Conservation (phyloP, 2,888 invertebrate species). For the Zelleria hepariella region DNA sequence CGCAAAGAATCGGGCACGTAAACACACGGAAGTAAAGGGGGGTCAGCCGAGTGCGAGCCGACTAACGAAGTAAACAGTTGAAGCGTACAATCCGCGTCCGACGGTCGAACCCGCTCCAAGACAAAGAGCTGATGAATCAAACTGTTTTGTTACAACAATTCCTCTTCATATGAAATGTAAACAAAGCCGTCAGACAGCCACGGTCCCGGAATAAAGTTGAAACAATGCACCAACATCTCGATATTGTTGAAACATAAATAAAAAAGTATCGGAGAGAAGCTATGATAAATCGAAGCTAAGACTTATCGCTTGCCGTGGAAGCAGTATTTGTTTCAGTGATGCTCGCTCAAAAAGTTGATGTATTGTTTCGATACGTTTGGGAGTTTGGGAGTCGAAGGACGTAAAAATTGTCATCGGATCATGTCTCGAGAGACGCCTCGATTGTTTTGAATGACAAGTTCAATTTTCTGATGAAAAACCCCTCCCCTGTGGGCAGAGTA, state of each 20-base stretch:
- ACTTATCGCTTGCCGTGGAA: not conserved
- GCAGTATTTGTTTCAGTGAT: not conserved
- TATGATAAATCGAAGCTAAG: not conserved
- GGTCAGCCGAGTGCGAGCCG: slow-evolving; percentile 33
- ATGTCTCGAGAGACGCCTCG: slow-evolving; percentile 18
- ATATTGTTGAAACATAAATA: not conserved
- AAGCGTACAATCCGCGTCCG: slow-evolving; percentile 49
- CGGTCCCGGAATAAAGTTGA: not conserved
- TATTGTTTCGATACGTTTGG: not conserved
- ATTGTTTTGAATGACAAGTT: slow-evolving; percentile 29
- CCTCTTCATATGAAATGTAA: slow-evolving; percentile 32
- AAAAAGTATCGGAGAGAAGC: not conserved
- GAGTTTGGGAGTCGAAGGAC: slow-evolving; percentile 4
- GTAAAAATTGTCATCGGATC: not conserved
- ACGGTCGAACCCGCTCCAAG: slow-evolving; percentile 36
- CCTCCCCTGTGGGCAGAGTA: slow-evolving; percentile 14
- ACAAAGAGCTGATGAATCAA: slow-evolving; percentile 57
- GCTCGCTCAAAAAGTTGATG: not conserved
- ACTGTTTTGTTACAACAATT: slow-evolving; percentile 47
- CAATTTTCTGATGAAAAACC: slow-evolving; percentile 31
- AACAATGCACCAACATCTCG: slow-evolving; percentile 1
- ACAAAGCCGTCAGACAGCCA: slow-evolving; percentile 23
- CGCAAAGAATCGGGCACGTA: not conserved
- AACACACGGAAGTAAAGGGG: not conserved
- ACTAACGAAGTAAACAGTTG: slow-evolving; percentile 69